Evolutionary conservation across 2,888 invertebrate species (phyloP), one percentile per base, ranked within the genome.

Genomic region (Uloborus plumipes): DNA sequence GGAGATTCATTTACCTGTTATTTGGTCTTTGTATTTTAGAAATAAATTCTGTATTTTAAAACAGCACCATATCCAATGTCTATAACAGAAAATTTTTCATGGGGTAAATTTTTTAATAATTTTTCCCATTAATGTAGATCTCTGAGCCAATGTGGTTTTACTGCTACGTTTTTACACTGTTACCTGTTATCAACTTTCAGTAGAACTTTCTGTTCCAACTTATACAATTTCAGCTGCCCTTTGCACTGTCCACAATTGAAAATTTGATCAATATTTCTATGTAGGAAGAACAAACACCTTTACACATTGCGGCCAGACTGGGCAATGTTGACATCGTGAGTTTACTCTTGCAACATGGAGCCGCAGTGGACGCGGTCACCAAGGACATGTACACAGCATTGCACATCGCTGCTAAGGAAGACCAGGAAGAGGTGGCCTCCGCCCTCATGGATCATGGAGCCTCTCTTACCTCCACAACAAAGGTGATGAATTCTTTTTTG

Each of bases 271-370:
- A 11, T 22, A 18, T 22, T 20, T 59, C 22, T 15, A 9, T 86
- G n/a, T 88, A 93, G 88, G 99, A 99, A 90, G 94, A 97, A 86
- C 99, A 99, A 91, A 99, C 99, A 0, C 98, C 99, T 0, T 92
- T 99, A 70, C 99, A 99, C 90, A 98, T 99, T 88, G 99, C 99
- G 0, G 95, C 98, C 0, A 93, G 99, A 49, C 92, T 99, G 75
- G 99, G 99, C 81, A 99, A 99, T 89, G 96, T 97, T 53, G 99
- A 99, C 89, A 98, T 99, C 88, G 98, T 98, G 0, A 96, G 97
- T 90, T 91, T 99, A 78, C 90, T 99, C 84, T 92, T 99, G 84
- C 98, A 99, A 89, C 98, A 98, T 87, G 98, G 98, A 39, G 99
- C 99, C 50, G 88, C 90, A 77, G 95, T 97, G 71, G 94, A 98